Evolutionary conservation across 2,888 invertebrate species (phyloP).

Genomic region (Eucriotettix oculatus): DNA sequence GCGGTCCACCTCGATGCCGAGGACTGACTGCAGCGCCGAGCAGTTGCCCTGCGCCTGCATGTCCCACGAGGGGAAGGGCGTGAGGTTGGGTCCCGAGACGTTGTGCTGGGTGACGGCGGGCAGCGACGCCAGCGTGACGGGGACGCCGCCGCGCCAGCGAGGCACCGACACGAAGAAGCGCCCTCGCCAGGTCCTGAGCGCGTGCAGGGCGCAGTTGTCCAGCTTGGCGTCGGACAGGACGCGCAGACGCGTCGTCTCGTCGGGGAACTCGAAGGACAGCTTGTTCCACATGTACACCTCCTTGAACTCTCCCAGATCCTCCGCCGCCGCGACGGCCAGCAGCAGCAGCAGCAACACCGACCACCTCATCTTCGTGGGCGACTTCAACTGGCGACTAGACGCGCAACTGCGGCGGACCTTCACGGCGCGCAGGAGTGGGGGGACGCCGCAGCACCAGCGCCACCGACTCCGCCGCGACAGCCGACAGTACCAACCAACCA

Average conservation of each 20-base stretch:
- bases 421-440: too few relatives aligned
- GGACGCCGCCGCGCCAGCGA: slow-evolving; percentile 54
- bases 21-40: slow-evolving; percentile 52
- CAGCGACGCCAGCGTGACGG: slow-evolving; percentile 55
- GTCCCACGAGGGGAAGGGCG: slow-evolving; percentile 58
- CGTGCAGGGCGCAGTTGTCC: slow-evolving; percentile 60
- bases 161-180: slow-evolving; percentile 61
- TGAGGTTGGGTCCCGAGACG: slow-evolving; percentile 42
- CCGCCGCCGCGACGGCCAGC: slow-evolving; percentile 12
- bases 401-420: too few relatives aligned
- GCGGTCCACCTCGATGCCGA: slow-evolving; percentile 55
- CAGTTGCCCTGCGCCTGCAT: slow-evolving; percentile 51
- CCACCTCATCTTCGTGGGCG: too few relatives aligned
- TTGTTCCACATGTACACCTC: slow-evolving; percentile 58
- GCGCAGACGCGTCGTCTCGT: slow-evolving; percentile 33
- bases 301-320: slow-evolving; percentile 32
- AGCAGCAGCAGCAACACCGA: too few relatives aligned
- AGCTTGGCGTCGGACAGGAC: slow-evolving; percentile 38
- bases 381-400: too few relatives aligned
- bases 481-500: too few relatives aligned
- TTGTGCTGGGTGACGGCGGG: slow-evolving; percentile 44
- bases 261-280: slow-evolving; percentile 51
- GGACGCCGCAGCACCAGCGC: too few relatives aligned
- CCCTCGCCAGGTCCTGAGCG: slow-evolving; percentile 53
- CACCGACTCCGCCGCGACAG: too few relatives aligned